Conservation (phyloP, 2,113 vertebrate genomes). For the Zapornia atra region DNA sequence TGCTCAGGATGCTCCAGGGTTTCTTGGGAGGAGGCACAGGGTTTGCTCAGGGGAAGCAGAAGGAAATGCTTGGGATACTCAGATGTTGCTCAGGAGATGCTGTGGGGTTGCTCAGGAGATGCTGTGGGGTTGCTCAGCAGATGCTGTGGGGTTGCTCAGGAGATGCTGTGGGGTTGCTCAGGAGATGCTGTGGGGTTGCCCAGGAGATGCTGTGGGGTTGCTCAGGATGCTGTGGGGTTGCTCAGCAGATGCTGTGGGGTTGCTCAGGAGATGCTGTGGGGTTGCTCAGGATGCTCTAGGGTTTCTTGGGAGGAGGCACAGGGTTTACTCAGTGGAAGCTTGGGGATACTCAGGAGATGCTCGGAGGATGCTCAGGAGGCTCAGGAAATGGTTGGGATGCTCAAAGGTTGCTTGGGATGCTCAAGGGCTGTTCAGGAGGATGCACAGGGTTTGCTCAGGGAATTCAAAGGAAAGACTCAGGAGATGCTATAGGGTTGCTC, state of each 20-base stretch:
- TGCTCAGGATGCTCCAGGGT: background rate
- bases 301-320: background rate
- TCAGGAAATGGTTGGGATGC: no score
- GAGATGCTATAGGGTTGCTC: background rate
- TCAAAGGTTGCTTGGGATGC: background rate
- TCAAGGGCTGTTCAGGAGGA: background rate
- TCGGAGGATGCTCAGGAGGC: background rate
- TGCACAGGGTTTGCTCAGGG: no score
- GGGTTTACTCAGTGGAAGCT: no score
- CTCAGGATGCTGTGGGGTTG: background rate
- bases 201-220: no score
- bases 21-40: background rate
- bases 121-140: background rate
- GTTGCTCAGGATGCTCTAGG: no score
- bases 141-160: background rate
- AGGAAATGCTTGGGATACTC: background rate
- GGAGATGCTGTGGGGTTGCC: background rate
- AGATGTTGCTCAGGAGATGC: background rate
- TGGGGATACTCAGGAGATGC: background rate
- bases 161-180: background rate
- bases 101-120: background rate
- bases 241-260: accelerated
- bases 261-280: no score
- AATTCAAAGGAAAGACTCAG: background rate
- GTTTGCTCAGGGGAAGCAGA: background rate